Evolutionary conservation across 2,888 invertebrate genomes (phyloP).

Genomic region (Sisyra terminalis): DNA sequence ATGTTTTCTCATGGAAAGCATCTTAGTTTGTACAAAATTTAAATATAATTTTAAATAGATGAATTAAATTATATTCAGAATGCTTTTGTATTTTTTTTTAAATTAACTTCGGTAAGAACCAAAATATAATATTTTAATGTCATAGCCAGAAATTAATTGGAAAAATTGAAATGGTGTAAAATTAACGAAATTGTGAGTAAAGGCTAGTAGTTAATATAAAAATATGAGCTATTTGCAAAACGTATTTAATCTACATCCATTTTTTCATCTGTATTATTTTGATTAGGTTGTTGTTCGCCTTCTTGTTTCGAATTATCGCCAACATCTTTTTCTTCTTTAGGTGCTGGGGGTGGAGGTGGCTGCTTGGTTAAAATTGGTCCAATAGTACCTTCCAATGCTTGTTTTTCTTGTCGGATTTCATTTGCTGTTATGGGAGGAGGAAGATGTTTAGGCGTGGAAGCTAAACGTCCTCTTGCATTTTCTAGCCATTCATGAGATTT

Average conservation of each 20-base stretch:
- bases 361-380: conserved; percentile 77
- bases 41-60: too few species aligned
- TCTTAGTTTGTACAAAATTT: too few species aligned
- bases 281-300: conserved; percentile 9
- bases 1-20: too few species aligned
- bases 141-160: too few species aligned
- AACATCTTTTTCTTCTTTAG: conserved; percentile 28
- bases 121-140: too few species aligned
- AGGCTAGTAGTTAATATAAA: conserved; percentile 2
- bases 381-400: conserved; percentile 42
- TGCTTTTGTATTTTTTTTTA: too few species aligned
- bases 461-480: conserved; percentile 47
- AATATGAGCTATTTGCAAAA: background rate
- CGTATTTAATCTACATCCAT: conserved; percentile 29
- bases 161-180: too few species aligned
- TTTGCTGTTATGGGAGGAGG: conserved; percentile 62
- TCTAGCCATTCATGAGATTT: conserved; percentile 74
- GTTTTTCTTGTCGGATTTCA: conserved; percentile 64
- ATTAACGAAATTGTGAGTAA: too few species aligned
- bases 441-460: conserved; percentile 45
- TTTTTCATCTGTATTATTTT: conserved; percentile 20
- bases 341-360: conserved; percentile 56
- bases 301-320: conserved; percentile 19
- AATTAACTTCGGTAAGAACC: too few species aligned
- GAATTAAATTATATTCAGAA: too few species aligned